phyloP scores from a whole-genome alignment of 2,797 vertebrate species.

The Cossypha polioptera region DNA sequence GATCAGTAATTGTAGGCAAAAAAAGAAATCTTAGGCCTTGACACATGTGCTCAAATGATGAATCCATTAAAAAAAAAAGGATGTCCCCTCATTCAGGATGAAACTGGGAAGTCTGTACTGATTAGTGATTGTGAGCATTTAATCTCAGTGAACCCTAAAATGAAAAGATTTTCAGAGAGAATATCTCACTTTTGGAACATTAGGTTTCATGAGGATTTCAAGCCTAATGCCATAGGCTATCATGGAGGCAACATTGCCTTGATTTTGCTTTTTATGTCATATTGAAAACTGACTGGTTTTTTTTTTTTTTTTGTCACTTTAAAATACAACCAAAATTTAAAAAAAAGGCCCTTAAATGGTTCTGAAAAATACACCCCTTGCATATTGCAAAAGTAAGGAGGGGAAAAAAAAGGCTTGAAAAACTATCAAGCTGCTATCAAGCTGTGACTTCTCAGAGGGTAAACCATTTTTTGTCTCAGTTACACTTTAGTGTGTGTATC shows the following conservation, averaged over 20 bases:
- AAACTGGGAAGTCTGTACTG: background rate
- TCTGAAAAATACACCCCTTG: background rate
- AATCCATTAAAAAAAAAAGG: background rate
- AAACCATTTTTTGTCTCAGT: background rate
- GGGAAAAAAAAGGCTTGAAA: background rate
- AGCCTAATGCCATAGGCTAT: background rate
- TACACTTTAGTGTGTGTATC: background rate
- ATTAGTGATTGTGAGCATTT: background rate
- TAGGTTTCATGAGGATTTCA: background rate
- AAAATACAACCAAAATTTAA: background rate
- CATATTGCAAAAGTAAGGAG: background rate
- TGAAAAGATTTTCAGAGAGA: background rate
- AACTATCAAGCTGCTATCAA: background rate
- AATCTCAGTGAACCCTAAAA: background rate
- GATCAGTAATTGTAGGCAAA: background rate
- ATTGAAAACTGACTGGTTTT: background rate
- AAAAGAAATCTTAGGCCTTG: background rate
- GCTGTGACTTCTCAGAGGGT: background rate
- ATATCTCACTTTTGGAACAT: background rate
- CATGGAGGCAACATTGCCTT: background rate
- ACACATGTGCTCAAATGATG: background rate
- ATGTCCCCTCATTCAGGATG: background rate
- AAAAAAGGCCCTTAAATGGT: background rate
- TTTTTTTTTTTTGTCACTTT: background rate
- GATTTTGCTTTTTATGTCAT: background rate